A percentile compares a stretch with the other conserved stretches of the same genome.
Conservation (phyloP, 2,113 vertebrate genomes). For the Austrofundulus limnaeus region DNA sequence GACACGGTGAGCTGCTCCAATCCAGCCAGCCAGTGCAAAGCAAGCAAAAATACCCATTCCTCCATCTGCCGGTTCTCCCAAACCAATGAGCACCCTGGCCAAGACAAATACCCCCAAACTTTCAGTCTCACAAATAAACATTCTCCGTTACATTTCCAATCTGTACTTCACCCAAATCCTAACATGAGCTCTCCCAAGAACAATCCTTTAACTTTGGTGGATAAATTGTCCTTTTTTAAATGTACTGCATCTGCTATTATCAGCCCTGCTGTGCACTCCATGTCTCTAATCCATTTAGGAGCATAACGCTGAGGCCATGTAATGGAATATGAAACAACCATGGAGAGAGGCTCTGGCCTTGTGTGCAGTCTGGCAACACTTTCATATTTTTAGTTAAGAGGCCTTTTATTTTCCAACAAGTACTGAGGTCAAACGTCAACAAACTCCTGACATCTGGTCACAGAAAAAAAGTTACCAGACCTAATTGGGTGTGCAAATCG, state of each 20-base stretch:
- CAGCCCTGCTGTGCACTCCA: conserved; percentile 54
- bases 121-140: conserved; percentile 3
- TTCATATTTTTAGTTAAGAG: conserved; percentile 41
- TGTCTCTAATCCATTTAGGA: conserved; percentile 71
- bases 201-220: conserved; percentile 9
- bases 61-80: conserved; percentile 13
- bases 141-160: conserved; percentile 3
- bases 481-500: conserved; percentile 69
- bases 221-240: conserved; percentile 4
- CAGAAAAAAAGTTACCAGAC: conserved; percentile 34
- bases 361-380: conserved; percentile 23
- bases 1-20: conserved; percentile 76
- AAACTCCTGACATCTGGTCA: conserved; percentile 41
- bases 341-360: conserved; percentile 46
- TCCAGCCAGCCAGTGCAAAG: conserved; percentile 78
- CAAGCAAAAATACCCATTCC: conserved; percentile 68
- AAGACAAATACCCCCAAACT: conserved; percentile 18
- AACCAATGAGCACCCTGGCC: conserved; percentile 10
- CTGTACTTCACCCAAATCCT: conserved; percentile 1
- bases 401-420: background rate
- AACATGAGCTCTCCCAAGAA: conserved; percentile 2
- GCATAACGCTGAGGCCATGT: conserved; percentile 64
- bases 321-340: conserved; percentile 61
- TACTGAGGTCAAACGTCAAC: conserved; percentile 58
- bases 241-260: conserved; percentile 46